Conservation (phyloP, 1,140 invertebrate species). For the Periplaneta americana region DNA sequence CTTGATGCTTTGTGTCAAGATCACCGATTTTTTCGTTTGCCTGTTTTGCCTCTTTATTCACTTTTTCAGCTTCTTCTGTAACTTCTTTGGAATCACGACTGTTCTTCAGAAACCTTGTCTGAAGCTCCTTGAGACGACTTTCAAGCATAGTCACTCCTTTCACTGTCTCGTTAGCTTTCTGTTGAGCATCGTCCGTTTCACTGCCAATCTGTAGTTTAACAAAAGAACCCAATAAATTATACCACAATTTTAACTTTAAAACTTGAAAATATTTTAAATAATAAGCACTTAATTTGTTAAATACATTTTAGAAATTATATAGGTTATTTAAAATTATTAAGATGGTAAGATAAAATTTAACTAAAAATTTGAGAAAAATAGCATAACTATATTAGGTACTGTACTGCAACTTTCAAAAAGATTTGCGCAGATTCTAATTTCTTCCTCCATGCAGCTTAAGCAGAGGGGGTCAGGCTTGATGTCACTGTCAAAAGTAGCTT, state of each 20-base stretch:
- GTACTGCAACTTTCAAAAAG: too few species aligned
- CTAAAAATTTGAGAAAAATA: background rate
- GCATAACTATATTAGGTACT: background rate
- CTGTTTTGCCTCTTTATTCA: constrained; percentile 47
- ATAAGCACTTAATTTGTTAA: background rate
- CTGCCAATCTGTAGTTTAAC: constrained; percentile 50
- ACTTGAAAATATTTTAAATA: background rate
- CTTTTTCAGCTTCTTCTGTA: constrained; percentile 43
- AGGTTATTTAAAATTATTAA: background rate
- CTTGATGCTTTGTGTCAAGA: constrained; percentile 51
- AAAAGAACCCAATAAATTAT: background rate
- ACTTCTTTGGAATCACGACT: constrained; percentile 56
- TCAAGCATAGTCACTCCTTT: constrained; percentile 61
- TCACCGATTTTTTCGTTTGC: constrained; percentile 46
- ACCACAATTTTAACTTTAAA: background rate
- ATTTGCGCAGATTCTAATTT: too few species aligned
- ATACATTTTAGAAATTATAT: background rate
- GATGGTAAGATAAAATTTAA: background rate
- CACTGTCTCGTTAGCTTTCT: constrained; percentile 65
- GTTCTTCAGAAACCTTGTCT: constrained; percentile 71
- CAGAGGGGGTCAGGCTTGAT: too few species aligned
- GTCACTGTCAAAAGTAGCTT: too few species aligned
- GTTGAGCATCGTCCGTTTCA: constrained; percentile 67
- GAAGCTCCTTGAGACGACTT: constrained; percentile 58
- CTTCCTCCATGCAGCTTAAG: too few species aligned